These are phyloP conservation scores for Perccottus glenii DNA, from an alignment of 2,113 vertebrate genomes.

Conservation along the genomic window DNA sequence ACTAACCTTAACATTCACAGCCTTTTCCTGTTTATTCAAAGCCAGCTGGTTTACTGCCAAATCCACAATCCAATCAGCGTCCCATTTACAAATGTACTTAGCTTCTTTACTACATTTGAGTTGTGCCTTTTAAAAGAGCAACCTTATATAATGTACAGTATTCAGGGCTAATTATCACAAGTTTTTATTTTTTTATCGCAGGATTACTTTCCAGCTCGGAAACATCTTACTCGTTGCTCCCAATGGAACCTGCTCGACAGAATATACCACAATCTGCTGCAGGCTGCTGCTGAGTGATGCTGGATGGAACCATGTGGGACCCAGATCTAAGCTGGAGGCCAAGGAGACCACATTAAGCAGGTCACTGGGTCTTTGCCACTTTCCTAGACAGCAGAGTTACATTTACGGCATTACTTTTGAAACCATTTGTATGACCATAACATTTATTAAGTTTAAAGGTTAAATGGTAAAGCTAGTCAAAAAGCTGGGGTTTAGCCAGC, in stretches of 20 bases:
- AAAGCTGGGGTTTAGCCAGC: no score
- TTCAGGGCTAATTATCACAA: slow-evolving; percentile 40
- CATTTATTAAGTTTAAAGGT: no score
- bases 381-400: slow-evolving; percentile 7
- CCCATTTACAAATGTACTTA: slow-evolving; percentile 35
- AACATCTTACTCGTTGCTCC: slow-evolving; percentile 46
- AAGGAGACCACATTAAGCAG: slow-evolving; percentile 23
- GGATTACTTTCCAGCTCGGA: slow-evolving; percentile 61
- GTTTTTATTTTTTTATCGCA: slow-evolving; percentile 58
- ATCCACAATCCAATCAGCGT: slow-evolving; percentile 41
- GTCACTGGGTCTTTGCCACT: slow-evolving; percentile 14
- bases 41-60: slow-evolving; percentile 40
- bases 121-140: not conserved
- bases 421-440: no score
- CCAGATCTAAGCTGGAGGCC: slow-evolving; percentile 21
- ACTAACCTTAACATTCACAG: slow-evolving; percentile 44
- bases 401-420: no score
- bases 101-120: slow-evolving; percentile 28
- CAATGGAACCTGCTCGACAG: slow-evolving; percentile 42
- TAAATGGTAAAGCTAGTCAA: no score
- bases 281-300: slow-evolving; percentile 6
- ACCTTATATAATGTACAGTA: slow-evolving; percentile 25
- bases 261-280: slow-evolving; percentile 34
- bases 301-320: slow-evolving; percentile 44
- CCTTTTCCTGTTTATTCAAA: slow-evolving; percentile 6